phyloP scores from a whole-genome alignment of 2,113 vertebrate species.

The Apus apus region DNA sequence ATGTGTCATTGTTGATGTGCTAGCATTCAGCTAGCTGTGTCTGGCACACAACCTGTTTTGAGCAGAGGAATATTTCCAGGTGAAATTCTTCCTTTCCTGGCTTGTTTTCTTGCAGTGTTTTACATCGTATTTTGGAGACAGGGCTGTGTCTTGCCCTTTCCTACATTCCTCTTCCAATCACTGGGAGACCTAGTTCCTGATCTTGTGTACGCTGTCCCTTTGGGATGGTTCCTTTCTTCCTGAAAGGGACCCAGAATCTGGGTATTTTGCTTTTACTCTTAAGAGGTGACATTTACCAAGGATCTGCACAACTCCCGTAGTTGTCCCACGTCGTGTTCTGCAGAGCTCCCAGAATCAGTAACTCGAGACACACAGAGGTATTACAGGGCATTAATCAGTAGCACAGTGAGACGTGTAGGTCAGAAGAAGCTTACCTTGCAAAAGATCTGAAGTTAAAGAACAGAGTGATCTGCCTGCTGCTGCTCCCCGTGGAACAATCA shows the following conservation, averaged over 20 bases:
- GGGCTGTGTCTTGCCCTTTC: background rate
- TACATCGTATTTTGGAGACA: background rate
- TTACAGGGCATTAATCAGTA: background rate
- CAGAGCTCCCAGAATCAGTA: background rate
- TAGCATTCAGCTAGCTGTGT: background rate
- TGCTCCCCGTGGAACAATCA: fast-evolving
- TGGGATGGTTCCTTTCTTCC: background rate
- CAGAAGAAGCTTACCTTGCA: background rate
- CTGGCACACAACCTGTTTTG: background rate
- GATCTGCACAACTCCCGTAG: background rate
- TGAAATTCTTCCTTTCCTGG: background rate
- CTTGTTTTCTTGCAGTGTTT: background rate
- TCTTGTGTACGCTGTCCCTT: background rate
- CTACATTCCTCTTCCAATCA: background rate
- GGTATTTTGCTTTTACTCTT: background rate
- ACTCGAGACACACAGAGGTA: background rate
- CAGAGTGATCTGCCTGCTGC: background rate
- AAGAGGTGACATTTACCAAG: background rate
- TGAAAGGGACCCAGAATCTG: background rate
- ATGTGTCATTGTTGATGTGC: background rate
- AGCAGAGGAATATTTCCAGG: background rate
- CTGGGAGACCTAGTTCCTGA: background rate
- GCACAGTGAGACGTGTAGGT: background rate
- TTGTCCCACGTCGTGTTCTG: background rate
- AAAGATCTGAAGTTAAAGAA: background rate